These are phyloP conservation scores for Bostrychus sinensis DNA, from an alignment of 2,113 vertebrate genomes.

Conservation along the genomic window DNA sequence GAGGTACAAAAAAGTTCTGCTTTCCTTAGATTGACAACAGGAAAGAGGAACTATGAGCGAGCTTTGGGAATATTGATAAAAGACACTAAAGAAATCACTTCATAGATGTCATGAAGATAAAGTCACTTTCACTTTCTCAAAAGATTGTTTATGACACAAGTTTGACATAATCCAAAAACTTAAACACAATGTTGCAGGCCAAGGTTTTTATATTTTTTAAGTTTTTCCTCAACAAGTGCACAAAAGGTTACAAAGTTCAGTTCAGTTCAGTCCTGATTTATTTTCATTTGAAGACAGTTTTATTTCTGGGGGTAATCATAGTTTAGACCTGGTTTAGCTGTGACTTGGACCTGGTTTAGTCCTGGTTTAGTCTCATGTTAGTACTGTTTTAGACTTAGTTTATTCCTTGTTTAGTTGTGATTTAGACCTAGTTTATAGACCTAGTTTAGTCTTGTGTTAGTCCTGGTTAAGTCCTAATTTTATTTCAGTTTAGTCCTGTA, in stretches of 20 bases:
- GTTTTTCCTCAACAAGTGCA: neutral
- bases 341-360: no score
- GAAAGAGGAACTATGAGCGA: neutral
- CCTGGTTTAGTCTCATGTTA: no score
- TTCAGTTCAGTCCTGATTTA: no score
- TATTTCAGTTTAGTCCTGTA: no score
- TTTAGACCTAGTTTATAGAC: no score
- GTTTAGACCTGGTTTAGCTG: no score
- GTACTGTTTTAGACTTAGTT: no score
- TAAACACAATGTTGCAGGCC: neutral
- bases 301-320: no score
- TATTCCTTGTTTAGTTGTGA: no score
- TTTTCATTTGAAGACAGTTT: no score
- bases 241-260: neutral
- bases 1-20: neutral
- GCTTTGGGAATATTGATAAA: constrained; percentile 2
- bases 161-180: constrained; percentile 1
- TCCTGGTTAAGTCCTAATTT: no score
- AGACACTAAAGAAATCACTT: neutral
- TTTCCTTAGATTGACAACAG: neutral
- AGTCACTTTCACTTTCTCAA: neutral
- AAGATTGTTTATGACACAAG: neutral
- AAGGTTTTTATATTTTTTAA: neutral
- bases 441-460: no score
- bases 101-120: neutral